Base-by-base conservation (phyloP, 2,888 invertebrate genomes). In the Amblyteles armatorius region DNA sequence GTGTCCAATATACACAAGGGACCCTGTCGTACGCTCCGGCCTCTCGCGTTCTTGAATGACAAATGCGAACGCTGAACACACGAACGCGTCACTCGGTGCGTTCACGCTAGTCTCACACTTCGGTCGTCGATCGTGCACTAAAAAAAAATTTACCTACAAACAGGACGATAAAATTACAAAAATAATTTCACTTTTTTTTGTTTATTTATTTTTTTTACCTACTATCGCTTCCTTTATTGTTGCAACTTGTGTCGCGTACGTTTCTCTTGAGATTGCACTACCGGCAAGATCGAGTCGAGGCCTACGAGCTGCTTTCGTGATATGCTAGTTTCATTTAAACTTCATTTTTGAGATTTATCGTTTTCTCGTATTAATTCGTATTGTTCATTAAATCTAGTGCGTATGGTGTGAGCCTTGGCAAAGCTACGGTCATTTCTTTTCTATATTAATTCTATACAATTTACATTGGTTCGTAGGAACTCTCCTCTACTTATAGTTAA, bases 371-470 rank as follows among this genome's bases (percentile, higher is more conserved):
- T 67, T 44, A 29, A 11, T 76, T 26, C 29, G 16, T 48, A 73
- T 72, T 36, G 22, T 78, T 79, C 79, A 50, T 68, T 60, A 63
- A 60, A 79, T 79, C 65, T 65, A 48, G 40, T 13, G 71, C 60
- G 65, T 79, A 44, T 79, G 55, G 44, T 79, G 63, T 52, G 68
- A 78, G 78, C 55, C 55, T 72, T 72, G 44, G 69, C 77, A 84
- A 71, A 55, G 74, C 84, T 69, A 83, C 89, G 87, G 88, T 88
- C 55, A 22, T 88, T 89, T 87, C 83, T 87, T 82, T 82, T 88
- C 73, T 82, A 73, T 40, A 40, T 40, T 40, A 40, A 11, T 11
- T 40, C 79, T 72, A 55, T 83, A 71, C 81, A 84, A 85, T 85
- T 76, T 85, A 85, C 85, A 55, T 80, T 79, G 76, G 84, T 79